Evolutionary conservation across 2,888 invertebrate species (phyloP), one percentile per base, ranked within the genome.

Genomic region (Pristionchus entomophagus): DNA sequence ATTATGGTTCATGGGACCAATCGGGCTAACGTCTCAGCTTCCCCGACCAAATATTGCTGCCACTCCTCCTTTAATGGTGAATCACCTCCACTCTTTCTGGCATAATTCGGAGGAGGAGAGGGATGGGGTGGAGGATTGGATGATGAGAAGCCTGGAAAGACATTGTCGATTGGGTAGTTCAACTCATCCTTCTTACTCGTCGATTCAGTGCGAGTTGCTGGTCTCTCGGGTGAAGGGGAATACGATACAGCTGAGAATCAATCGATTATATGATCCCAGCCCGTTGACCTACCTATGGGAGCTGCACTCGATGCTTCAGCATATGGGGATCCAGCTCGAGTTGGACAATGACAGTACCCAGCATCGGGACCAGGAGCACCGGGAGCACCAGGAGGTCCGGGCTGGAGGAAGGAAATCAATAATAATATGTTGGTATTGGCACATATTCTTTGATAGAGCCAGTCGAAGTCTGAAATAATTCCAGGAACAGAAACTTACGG

Each of bases 261-360:
- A 73, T 45, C 12, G 4, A 73, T 17, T 1, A n/a, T 41, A 0
- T 45, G 19, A 5, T 26, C 38, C n/a, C 38, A 14, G 41, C 26
- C 1, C 41, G 41, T 2, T 41, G n/a, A 5, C 73, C 26, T 6
- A 73, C 73, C 41, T 4, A 65, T 65, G 12, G 73, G 73, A 73
- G 45, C 41, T 26, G 73, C 19, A 41, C 12, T 73, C 0, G 73
- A 73, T 45, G 73, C 0, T 41, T 73, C 38, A 22, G 38, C 73
- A 73, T 73, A 73, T 6, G 41, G n/a, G 2, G 73, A 73, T 45
- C n/a, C n/a, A 51, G 51, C 35, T 80, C 78, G 49, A 0, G 22
- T 49, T 17, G 78, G 78, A 32, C 78, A 80, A 12, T 29, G 78
- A 51, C 78, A 80, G 22, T 80, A 80, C 5, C 51, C 78, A 10